Evolutionary conservation across 2,888 invertebrate genomes (phyloP).

Genomic region (Erebia aethiops): DNA sequence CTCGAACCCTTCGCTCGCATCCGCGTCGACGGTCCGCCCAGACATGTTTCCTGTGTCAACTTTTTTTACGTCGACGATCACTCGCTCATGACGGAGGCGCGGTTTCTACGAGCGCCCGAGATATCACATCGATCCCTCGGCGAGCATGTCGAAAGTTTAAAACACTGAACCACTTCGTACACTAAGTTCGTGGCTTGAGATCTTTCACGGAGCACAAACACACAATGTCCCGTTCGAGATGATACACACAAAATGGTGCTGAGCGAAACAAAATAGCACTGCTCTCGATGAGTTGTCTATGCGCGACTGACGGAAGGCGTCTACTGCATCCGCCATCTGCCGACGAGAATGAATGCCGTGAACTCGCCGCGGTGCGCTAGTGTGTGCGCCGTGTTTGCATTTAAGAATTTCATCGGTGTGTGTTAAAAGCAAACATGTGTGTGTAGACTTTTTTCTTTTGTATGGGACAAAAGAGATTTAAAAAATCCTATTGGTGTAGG

Average conservation of each 20-base stretch:
- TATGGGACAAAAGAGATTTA: conserved; percentile 68
- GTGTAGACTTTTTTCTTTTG: conserved; percentile 71
- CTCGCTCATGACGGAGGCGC: conserved; percentile 82
- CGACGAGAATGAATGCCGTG: conserved; percentile 81
- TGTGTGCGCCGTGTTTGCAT: conserved; percentile 59
- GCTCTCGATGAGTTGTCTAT: conserved; percentile 78
- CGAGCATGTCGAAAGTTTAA: conserved; percentile 75
- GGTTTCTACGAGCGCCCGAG: conserved; percentile 80
- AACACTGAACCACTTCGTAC: conserved; percentile 62
- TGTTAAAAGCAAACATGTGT: conserved; percentile 56
- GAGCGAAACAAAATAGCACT: conserved; percentile 69
- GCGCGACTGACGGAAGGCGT: conserved; percentile 81
- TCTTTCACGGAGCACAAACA: conserved; percentile 80
- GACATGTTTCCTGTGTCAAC: conserved; percentile 83
- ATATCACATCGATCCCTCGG: conserved; percentile 78
- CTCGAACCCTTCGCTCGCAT: conserved; percentile 81
- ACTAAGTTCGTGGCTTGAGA: conserved; percentile 66
- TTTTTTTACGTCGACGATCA: conserved; percentile 81
- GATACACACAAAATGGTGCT: conserved; percentile 81
- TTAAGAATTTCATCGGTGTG: conserved; percentile 63
- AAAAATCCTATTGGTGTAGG: conserved; percentile 58
- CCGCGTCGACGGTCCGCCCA: conserved; percentile 81
- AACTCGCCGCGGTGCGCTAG: conserved; percentile 60
- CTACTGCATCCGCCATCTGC: conserved; percentile 83
- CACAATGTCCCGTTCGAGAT: conserved; percentile 81